Conservation (phyloP, 2,113 vertebrate genomes). For the western clawed frog (Xenopus tropicalis) region DNA sequence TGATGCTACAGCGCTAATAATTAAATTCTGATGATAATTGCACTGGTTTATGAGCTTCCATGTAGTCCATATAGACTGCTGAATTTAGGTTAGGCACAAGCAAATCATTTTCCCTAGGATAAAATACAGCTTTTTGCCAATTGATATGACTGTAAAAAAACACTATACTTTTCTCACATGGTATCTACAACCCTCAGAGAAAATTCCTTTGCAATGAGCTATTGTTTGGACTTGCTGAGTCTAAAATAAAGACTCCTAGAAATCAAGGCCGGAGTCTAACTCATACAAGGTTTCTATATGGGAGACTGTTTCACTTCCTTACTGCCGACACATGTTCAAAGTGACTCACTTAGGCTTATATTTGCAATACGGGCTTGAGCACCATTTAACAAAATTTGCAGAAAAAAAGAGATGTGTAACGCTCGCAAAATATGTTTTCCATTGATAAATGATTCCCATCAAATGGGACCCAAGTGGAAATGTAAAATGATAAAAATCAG, state of each 20-base stretch:
- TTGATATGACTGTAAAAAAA: too few relatives aligned
- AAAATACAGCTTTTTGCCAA: too few relatives aligned
- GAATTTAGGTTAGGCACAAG: too few relatives aligned
- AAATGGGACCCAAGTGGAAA: background rate
- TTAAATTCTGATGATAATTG: too few relatives aligned
- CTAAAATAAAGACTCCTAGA: background rate
- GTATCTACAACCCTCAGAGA: background rate
- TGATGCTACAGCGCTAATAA: too few relatives aligned
- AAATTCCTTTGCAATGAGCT: background rate
- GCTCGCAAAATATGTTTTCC: background rate
- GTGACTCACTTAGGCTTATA: too few relatives aligned
- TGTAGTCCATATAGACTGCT: too few relatives aligned
- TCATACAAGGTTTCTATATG: background rate
- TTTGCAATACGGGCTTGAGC: background rate
- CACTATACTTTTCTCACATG: too few relatives aligned
- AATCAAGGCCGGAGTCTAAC: background rate
- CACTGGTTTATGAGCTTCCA: too few relatives aligned
- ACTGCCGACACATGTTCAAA: background rate
- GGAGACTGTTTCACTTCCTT: background rate
- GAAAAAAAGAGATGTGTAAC: background rate
- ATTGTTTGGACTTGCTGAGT: background rate
- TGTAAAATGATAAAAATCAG: slow-evolving; percentile 4
- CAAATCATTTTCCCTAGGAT: too few relatives aligned
- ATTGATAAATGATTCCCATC: background rate
- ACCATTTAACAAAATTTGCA: background rate